Conservation (phyloP, 2,113 vertebrate genomes). For the Leuciscus idus region DNA sequence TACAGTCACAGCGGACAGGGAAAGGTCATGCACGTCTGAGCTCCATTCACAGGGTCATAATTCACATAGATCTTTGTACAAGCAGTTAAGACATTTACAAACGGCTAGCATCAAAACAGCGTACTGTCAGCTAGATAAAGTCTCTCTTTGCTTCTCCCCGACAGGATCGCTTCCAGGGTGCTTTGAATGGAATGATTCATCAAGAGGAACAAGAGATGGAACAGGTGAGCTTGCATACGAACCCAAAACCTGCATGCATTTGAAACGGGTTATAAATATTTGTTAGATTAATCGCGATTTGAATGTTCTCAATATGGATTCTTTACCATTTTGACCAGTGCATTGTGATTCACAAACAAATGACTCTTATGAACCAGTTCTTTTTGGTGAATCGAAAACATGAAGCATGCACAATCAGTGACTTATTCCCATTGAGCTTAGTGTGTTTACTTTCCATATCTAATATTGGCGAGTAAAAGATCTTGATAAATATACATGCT, state of each 20-base stretch:
- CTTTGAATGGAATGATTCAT: slow-evolving; percentile 92
- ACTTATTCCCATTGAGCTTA: neutral
- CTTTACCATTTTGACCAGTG: neutral
- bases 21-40: slow-evolving; percentile 74
- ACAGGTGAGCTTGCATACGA: slow-evolving; percentile 78
- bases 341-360: neutral
- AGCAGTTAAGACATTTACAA: slow-evolving; percentile 52
- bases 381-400: neutral
- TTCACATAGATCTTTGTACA: slow-evolving; percentile 57
- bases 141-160: slow-evolving; percentile 34
- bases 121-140: neutral
- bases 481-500: slow-evolving; percentile 4
- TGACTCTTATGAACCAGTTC: neutral
- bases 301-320: neutral
- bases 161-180: slow-evolving; percentile 92
- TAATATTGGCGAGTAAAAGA: neutral
- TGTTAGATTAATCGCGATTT: neutral
- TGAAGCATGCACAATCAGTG: neutral
- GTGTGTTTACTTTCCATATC: neutral
- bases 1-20: slow-evolving; percentile 65
- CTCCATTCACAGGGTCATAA: slow-evolving; percentile 68
- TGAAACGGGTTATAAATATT: neutral
- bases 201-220: slow-evolving; percentile 95
- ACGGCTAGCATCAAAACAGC: slow-evolving; percentile 59
- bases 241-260: neutral